Conservation (phyloP, 2,113 vertebrate species). For the Elephas maximus region DNA sequence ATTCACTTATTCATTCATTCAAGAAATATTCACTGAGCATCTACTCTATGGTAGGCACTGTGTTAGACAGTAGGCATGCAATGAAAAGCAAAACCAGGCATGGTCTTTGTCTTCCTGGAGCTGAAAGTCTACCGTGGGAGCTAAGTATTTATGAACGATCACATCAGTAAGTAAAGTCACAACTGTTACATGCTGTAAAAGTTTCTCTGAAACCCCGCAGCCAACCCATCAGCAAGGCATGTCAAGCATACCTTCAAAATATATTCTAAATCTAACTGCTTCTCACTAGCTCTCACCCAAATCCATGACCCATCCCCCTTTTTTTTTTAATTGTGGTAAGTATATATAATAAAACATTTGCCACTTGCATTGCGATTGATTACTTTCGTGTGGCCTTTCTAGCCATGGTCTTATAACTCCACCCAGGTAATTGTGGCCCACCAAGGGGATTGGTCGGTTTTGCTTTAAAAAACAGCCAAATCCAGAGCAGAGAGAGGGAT, state of each 20-base stretch:
- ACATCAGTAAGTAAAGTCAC: not conserved
- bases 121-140: not conserved
- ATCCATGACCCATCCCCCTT: no score
- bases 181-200: not conserved
- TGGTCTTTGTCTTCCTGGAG: not conserved
- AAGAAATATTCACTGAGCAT: not conserved
- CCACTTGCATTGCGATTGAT: no score
- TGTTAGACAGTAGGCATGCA: not conserved
- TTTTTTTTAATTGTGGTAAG: no score
- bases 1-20: not conserved
- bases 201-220: not conserved
- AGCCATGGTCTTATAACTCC: no score
- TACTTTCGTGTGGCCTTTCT: no score
- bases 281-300: not conserved
- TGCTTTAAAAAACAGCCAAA: no score
- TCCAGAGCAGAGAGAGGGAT: no score
- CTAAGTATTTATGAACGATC: not conserved
- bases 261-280: not conserved
- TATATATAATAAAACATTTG: no score
- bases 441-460: no score
- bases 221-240: not conserved
- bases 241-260: not conserved
- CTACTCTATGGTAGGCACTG: not conserved
- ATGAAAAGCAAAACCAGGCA: not conserved
- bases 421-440: no score